A percentile compares a stretch with the other conserved stretches of the same genome.
phyloP scores from a whole-genome alignment of 1,140 invertebrate species.

The Drosophila albomicans region DNA sequence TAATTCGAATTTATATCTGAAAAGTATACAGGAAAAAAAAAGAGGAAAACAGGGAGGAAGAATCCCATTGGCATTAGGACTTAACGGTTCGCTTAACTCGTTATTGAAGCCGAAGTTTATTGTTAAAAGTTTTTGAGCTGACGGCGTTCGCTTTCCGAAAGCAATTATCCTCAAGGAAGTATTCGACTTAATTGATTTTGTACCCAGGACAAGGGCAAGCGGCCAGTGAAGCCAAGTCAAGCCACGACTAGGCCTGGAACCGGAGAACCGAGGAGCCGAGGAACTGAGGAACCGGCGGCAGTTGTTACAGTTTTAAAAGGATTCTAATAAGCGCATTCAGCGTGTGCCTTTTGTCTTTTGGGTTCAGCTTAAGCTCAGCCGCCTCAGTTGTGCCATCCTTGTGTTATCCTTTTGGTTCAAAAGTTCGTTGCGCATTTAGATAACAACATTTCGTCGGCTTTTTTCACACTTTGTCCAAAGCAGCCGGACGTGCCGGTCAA shows the following conservation, averaged over 20 bases:
- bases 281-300: conserved; percentile 18
- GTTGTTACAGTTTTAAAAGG: conserved; percentile 74
- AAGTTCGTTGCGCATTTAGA: conserved; percentile 78
- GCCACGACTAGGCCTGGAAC: background rate
- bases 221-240: background rate
- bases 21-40: conserved; percentile 5
- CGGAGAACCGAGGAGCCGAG: background rate
- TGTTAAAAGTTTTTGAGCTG: conserved; percentile 72
- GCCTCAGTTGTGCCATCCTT: conserved; percentile 26
- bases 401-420: conserved; percentile 66
- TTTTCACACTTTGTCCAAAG: conserved; percentile 70
- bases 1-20: conserved; percentile 58
- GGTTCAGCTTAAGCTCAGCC: conserved; percentile 1
- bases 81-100: conserved; percentile 80
- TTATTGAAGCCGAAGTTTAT: conserved; percentile 78
- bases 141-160: conserved; percentile 71
- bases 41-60: conserved; percentile 28
- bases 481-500: conserved; percentile 61
- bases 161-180: conserved; percentile 81
- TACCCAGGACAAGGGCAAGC: conserved; percentile 15
- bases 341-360: conserved; percentile 53
- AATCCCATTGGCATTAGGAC: conserved; percentile 76
- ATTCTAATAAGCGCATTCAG: conserved; percentile 79
- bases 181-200: conserved; percentile 82
- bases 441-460: conserved; percentile 76